These are phyloP conservation scores for Uria lomvia DNA, from an alignment of 2,113 vertebrate genomes.

Conservation along the genomic window DNA sequence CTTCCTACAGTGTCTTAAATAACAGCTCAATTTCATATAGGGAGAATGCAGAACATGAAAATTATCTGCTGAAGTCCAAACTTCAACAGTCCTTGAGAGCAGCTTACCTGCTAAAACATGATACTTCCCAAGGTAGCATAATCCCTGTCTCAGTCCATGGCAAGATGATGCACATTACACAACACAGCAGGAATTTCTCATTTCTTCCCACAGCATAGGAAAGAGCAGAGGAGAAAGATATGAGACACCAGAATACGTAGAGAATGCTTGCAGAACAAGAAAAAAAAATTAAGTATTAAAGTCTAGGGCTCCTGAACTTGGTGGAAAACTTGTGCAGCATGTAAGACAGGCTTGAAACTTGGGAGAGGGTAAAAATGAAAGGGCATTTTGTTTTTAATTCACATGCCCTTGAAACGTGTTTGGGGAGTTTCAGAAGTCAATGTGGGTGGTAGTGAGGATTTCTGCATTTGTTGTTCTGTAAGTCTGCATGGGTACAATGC, in stretches of 20 bases:
- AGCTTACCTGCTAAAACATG: neutral
- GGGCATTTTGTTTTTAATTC: neutral
- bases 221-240: neutral
- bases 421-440: neutral
- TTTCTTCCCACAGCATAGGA: neutral
- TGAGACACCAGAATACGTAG: neutral
- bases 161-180: neutral
- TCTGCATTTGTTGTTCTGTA: neutral
- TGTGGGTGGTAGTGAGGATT: neutral
- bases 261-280: neutral
- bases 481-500: neutral
- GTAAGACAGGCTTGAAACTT: neutral
- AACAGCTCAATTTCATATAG: neutral
- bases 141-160: neutral
- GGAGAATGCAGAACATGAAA: neutral
- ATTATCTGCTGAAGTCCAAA: neutral
- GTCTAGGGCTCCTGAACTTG: neutral
- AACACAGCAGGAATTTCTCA: neutral
- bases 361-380: neutral
- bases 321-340: neutral
- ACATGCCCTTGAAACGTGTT: neutral
- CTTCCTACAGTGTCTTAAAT: neutral
- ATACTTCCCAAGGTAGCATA: neutral
- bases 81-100: neutral
- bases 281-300: neutral